These are phyloP conservation scores for Amphilophus citrinellus DNA, from an alignment of 2,113 vertebrate genomes.

Conservation along the genomic window DNA sequence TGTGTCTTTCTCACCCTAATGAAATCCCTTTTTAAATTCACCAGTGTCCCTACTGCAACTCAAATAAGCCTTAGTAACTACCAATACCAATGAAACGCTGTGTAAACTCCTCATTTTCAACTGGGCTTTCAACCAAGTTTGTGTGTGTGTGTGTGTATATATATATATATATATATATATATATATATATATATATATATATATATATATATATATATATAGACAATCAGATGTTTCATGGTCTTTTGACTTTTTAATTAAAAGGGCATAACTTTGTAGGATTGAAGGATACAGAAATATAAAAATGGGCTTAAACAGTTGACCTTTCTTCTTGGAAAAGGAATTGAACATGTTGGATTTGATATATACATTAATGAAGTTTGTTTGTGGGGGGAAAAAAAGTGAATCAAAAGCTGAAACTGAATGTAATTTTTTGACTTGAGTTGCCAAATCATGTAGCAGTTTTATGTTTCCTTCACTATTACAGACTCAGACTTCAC, in stretches of 20 bases:
- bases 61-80: constrained; percentile 24
- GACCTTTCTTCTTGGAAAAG: neutral
- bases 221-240: neutral
- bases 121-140: constrained; percentile 14
- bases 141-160: no score
- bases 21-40: constrained; percentile 55
- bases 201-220: no score
- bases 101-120: constrained; percentile 40
- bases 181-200: no score
- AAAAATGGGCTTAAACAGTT: neutral
- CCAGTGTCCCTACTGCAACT: constrained; percentile 42
- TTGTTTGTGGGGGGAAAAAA: neutral
- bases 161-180: no score
- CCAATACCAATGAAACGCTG: constrained; percentile 25
- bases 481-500: neutral
- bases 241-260: constrained; percentile 5
- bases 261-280: neutral
- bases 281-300: neutral
- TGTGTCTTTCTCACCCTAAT: constrained; percentile 47
- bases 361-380: neutral
- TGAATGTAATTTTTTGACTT: neutral
- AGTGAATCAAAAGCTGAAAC: neutral
- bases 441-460: neutral
- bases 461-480: neutral
- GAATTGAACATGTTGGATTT: neutral